Conservation (phyloP, 2,797 vertebrate genomes). For the Kryptolebias ocellatus region DNA sequence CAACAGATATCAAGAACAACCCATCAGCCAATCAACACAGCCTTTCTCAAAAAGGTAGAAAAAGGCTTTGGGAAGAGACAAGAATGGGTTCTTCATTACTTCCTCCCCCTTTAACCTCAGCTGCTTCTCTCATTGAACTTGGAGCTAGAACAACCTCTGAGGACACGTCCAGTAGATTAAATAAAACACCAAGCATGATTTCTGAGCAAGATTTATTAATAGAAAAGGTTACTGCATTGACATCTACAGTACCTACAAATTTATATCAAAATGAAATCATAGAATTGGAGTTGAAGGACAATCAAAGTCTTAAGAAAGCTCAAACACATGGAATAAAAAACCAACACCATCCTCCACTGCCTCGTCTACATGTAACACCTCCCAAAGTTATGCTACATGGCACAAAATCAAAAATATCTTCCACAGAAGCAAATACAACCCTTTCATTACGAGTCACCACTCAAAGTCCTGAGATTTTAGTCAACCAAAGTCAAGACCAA, state of each 20-base stretch:
- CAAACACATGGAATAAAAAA: conserved; percentile 33
- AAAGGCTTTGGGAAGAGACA: conserved; percentile 31
- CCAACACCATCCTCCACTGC: conserved; percentile 33
- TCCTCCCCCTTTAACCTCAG: conserved; percentile 36
- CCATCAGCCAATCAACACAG: conserved; percentile 34
- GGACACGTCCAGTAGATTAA: conserved; percentile 19
- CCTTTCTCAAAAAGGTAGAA: conserved; percentile 7
- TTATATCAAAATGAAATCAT: conserved; percentile 40
- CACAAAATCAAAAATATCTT: conserved; percentile 19
- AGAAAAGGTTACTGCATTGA: conserved; percentile 28
- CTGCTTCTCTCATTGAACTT: conserved; percentile 18
- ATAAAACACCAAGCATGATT: conserved; percentile 7
- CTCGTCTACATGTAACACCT: conserved; percentile 5
- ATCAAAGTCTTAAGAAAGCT: conserved; percentile 32
- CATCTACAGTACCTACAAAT: conserved; percentile 35
- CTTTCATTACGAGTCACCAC: conserved; percentile 10
- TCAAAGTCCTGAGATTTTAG: conserved; percentile 54
- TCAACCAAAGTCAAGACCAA: conserved; percentile 55
- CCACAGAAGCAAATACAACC: conserved; percentile 16
- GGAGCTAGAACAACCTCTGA: conserved; percentile 30
- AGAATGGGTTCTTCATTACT: conserved; percentile 22
- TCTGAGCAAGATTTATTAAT: conserved; percentile 25
- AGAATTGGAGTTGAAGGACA: conserved; percentile 36
- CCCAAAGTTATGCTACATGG: conserved; percentile 41
- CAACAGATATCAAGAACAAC: conserved; percentile 40